Evolutionary conservation across 1,140 invertebrate genomes (phyloP).

Genomic region (Akabosia matsudoensis): DNA sequence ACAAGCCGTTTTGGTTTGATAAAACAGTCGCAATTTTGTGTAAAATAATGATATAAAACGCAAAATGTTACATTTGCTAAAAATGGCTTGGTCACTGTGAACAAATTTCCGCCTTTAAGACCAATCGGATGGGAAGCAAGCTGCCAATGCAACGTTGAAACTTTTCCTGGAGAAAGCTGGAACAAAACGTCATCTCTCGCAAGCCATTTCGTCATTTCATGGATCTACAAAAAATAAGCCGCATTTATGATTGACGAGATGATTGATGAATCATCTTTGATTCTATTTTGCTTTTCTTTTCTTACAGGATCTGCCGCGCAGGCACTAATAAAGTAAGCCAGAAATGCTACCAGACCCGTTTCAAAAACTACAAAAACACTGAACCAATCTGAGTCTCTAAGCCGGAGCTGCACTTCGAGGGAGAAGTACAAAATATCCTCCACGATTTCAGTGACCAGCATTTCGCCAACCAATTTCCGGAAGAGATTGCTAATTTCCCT

Average conservation of each 20-base stretch:
- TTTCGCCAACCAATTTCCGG: background rate
- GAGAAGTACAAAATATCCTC: conserved; percentile 1
- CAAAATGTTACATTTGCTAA: conserved; percentile 5
- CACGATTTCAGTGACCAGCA: background rate
- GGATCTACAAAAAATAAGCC: background rate
- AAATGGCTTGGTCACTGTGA: background rate
- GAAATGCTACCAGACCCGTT: background rate
- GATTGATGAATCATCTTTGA: background rate
- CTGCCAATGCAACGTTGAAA: background rate
- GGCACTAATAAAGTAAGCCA: conserved; percentile 5
- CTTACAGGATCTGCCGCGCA: background rate
- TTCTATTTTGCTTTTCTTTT: background rate
- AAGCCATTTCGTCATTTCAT: background rate
- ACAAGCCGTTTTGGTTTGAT: background rate
- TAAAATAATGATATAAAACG: no score
- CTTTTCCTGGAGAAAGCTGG: background rate
- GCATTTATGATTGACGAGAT: background rate
- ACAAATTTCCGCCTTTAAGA: conserved; percentile 4
- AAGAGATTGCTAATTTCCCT: background rate
- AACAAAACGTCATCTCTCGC: background rate
- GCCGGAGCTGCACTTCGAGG: background rate
- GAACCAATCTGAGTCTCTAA: background rate
- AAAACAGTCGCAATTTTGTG: no score
- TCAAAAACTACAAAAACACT: background rate
- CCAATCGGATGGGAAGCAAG: background rate